These are phyloP conservation scores for Meloidogyne floridensis DNA, from an alignment of 1,140 invertebrate genomes.

Conservation along the genomic window DNA sequence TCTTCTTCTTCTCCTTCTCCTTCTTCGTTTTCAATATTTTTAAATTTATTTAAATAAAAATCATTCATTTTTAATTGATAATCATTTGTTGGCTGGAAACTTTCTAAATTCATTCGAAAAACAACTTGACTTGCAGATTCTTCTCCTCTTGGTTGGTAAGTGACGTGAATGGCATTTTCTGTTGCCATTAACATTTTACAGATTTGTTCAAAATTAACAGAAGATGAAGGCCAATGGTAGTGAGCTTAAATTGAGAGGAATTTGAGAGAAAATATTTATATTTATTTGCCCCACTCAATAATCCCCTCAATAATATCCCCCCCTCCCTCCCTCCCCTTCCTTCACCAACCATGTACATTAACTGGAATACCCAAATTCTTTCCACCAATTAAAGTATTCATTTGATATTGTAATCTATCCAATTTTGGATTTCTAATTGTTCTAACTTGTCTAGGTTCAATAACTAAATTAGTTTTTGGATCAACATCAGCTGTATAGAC, in stretches of 20 bases:
- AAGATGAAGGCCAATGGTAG: constrained; percentile 17
- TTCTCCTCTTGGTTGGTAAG: no score
- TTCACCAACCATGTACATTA: not conserved
- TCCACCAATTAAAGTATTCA: not conserved
- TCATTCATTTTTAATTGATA: no score
- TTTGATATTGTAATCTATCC: constrained; percentile 8
- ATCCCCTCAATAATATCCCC: not conserved
- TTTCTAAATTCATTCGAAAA: no score
- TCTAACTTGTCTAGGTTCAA: constrained; percentile 32
- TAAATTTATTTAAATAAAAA: no score
- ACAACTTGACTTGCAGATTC: no score
- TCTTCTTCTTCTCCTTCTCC: not conserved
- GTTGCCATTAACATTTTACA: no score
- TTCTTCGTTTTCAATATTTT: no score
- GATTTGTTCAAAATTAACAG: constrained; percentile 8
- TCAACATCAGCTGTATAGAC: no score
- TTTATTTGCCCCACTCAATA: no score
- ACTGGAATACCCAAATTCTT: constrained; percentile 20
- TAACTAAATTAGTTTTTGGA: constrained; percentile 5
- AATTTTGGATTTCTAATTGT: constrained; percentile 20
- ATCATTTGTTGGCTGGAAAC: no score
- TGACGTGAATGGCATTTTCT: no score
- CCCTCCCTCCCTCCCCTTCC: constrained; percentile 5
- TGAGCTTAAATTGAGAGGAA: not conserved
- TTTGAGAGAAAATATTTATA: not conserved